Conservation (phyloP, 2,888 invertebrate species). For the Gari tellinella region DNA sequence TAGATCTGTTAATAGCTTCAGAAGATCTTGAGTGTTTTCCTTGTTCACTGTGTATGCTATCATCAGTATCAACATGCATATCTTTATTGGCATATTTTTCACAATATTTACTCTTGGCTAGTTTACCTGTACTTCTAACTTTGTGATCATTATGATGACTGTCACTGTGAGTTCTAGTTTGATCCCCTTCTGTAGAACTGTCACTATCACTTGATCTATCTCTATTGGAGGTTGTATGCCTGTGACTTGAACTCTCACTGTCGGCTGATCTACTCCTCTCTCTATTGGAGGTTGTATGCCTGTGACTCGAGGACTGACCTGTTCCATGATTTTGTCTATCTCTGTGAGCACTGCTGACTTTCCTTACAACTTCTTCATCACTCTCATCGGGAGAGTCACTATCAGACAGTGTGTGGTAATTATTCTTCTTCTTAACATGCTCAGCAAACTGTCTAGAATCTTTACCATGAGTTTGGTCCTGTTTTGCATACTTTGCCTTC, state of each 20-base stretch:
- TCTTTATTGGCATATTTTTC: constrained; percentile 10
- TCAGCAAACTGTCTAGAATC: neutral
- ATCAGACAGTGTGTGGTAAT: neutral
- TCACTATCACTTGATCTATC: neutral
- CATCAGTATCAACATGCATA: constrained; percentile 3
- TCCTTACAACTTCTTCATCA: too few species aligned
- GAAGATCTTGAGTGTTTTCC: neutral
- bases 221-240: neutral
- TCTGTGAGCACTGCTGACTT: too few species aligned
- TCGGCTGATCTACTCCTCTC: neutral
- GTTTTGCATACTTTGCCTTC: neutral
- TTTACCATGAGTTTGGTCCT: neutral
- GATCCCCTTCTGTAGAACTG: neutral
- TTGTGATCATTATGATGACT: neutral
- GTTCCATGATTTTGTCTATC: too few species aligned
- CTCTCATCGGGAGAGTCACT: constrained; percentile 1
- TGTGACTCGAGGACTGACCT: too few species aligned
- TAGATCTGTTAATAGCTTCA: neutral
- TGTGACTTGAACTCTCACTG: too few species aligned
- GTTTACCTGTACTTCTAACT: neutral
- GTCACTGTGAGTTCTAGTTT: neutral
- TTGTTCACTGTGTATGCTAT: neutral
- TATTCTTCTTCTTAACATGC: neutral
- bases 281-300: too few species aligned
- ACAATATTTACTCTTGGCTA: neutral